Evolutionary conservation across 2,888 invertebrate species (phyloP).

Genomic region (Eudasyphora cyanicolor): DNA sequence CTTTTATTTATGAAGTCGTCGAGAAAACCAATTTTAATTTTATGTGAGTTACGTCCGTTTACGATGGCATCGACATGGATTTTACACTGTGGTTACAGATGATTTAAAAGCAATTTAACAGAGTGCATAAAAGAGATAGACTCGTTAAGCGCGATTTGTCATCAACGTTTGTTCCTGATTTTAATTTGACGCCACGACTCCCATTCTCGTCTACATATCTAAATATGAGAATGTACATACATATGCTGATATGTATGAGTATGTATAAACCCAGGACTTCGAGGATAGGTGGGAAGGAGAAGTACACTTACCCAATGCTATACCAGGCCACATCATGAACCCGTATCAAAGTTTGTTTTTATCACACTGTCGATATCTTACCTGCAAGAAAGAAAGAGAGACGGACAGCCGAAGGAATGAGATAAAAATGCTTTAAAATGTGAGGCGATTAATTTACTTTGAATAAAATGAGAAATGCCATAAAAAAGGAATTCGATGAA

Average conservation of each 20-base stretch:
- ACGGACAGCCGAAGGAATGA: neutral
- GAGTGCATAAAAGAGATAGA: constrained; percentile 47
- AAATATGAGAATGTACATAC: neutral
- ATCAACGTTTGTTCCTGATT: constrained; percentile 46
- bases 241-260: neutral
- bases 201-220: constrained; percentile 37
- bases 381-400: constrained; percentile 44
- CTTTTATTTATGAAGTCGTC: too few species aligned
- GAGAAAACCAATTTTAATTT: too few species aligned
- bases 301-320: constrained; percentile 14
- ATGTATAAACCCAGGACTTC: neutral
- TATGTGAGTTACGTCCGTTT: too few species aligned
- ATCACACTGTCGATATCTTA: constrained; percentile 24
- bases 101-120: constrained; percentile 60
- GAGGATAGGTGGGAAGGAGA: neutral
- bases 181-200: constrained; percentile 23
- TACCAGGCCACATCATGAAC: neutral
- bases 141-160: constrained; percentile 58
- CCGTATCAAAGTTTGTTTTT: neutral
- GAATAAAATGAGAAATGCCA: constrained; percentile 46
- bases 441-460: constrained; percentile 62
- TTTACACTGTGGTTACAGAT: constrained; percentile 35
- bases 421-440: constrained; percentile 50
- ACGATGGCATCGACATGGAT: neutral
- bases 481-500: constrained; percentile 26